A percentile compares a stretch with the other conserved stretches of the same genome.
These are phyloP conservation scores for Notiomystis cincta DNA, from an alignment of 2,113 vertebrate genomes.

Conservation along the genomic window DNA sequence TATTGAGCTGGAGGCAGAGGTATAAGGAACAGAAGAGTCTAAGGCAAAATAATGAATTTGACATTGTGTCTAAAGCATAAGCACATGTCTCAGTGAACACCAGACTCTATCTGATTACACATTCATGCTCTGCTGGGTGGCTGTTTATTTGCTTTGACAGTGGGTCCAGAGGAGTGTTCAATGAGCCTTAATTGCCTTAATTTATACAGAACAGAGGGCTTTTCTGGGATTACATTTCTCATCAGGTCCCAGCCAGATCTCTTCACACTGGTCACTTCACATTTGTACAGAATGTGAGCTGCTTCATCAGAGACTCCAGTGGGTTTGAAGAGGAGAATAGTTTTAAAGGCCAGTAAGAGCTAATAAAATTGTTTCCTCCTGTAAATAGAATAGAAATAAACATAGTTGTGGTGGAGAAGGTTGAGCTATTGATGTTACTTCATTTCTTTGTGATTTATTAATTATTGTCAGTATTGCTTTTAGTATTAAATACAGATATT, in stretches of 20 bases:
- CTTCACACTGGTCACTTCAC: neutral
- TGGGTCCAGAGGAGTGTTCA: neutral
- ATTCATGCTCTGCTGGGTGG: neutral
- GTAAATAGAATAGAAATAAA: neutral
- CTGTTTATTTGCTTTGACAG: conserved; percentile 37
- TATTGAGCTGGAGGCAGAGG: conserved; percentile 28
- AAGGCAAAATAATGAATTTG: conserved; percentile 49
- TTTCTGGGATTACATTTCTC: neutral
- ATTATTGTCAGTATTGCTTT: neutral
- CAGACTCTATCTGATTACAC: conserved; percentile 5
- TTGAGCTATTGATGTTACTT: neutral
- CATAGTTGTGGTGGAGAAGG: neutral
- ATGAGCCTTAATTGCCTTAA: conserved; percentile 41
- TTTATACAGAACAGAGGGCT: neutral
- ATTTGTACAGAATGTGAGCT: neutral
- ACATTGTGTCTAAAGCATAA: conserved; percentile 37
- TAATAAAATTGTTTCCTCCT: neutral
- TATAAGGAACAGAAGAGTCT: neutral
- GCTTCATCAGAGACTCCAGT: neutral
- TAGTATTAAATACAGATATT: neutral
- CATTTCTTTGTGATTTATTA: rapidly evolving
- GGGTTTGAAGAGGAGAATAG: neutral
- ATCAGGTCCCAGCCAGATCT: conserved; percentile 4
- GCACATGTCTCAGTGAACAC: neutral
- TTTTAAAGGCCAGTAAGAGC: neutral